Evolutionary conservation across 2,888 invertebrate genomes (phyloP), one percentile per base, ranked within the genome.

Genomic region (Koerneria pararmatus): DNA sequence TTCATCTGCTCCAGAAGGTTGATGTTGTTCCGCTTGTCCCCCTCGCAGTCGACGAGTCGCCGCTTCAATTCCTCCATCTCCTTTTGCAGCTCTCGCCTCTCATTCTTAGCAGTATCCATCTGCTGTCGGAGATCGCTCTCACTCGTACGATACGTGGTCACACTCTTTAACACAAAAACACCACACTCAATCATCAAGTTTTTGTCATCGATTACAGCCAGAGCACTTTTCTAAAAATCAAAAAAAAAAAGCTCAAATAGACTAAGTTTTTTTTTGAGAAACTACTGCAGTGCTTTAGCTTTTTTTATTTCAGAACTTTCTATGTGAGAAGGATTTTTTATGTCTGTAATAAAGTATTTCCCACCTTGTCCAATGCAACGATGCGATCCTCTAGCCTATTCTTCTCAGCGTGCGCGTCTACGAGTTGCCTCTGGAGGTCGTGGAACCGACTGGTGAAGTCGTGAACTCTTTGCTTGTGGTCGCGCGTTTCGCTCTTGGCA

Each of bases 351-450:
- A 8, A 29, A 35, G 29, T 37, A 46, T 59, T 41, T 29, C 34
- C 31, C 32, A 77, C 75, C 69, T 82, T 82, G 37, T 82, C 82
- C n/a, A 79, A 69, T 1, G 72, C 71, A 27, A 79, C 68, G 22
- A 82, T 67, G 64, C 78, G 57, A 65, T 81, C 79, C 49, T 82
- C 82, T 6, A 76, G 67, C 15, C 82, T 70, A 61, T 82, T 79
- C 72, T 81, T 81, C 63, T 80, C 80, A 0, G 73, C 67, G 65
- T 77, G 75, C 54, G 74, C 74, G 48, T 82, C 82, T 63, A 81
- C 80, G 4, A 82, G 70, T 69, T 82, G 82, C 22, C 80, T 68
- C 67, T 82, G 81, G 37, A 82, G 74, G 49, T 82, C 82, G 15
- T 73, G 65, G 11, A 82, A 73, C 57, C 78, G 74, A 51, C 72